Base-by-base conservation (phyloP, 2,888 invertebrate genomes). In the Antheraea yamamai region DNA sequence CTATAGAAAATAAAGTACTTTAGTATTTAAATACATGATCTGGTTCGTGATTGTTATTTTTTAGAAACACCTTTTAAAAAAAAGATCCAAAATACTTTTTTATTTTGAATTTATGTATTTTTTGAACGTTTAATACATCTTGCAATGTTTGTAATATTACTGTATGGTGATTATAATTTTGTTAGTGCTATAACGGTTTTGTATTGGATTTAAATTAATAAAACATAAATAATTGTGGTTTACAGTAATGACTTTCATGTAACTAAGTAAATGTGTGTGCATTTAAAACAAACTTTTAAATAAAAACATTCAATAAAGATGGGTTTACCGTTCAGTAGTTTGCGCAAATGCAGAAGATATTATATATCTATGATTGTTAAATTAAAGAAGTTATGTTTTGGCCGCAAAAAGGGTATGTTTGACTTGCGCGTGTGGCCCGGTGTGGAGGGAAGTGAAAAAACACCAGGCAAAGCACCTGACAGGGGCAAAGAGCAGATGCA, bases 351-450 rank as follows among this genome's bases (percentile, higher is more conserved):
- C 78, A 85, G 84, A 73, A 85, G 82, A 72, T 87, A 81, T 75
- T 88, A 86, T 76, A 3, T 83, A 35, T 82, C 81, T 10, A 35
- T 92, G 4, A 78, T 86, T 72, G 74, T 78, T 72, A 80, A 81
- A 58, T 74, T 92, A 30, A 90, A 86, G 79, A 83, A 80, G 78
- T 77, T 86, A 23, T 82, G 80, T 83, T 85, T 85, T 80, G 81
- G 84, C 74, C 77, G 76, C 23, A 83, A 81, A 82, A 89, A 96
- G 96, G 97, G 98, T 10, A 97, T 98, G 96, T 96, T 98, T 87
- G 99, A 99, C 90, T 94, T 99, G 61, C 96, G 97, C 78, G 98
- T 99, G 47, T 99, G 98, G 98, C 97, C 98, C 0, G 97, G 97
- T 73, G 97, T 98, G 16, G 98, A 99, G 91, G 98, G 98, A 7